A percentile compares a stretch with the other conserved stretches of the same genome.
Conservation (phyloP, 2,113 vertebrate genomes). For the Phalacrocorax brasilianus region DNA sequence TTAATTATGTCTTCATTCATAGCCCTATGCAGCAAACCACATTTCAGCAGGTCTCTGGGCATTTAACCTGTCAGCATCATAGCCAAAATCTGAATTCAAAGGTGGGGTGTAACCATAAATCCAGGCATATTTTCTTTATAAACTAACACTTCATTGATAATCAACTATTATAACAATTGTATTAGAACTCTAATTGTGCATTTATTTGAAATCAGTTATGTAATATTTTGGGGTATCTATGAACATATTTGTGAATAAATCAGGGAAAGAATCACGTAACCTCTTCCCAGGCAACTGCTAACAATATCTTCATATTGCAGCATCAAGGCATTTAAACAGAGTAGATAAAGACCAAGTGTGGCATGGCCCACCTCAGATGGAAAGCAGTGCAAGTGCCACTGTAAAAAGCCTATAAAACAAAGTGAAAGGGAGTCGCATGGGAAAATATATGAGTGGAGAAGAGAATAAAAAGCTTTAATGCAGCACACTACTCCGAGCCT, state of each 20-base stretch:
- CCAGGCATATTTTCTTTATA: background rate
- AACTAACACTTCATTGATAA: background rate
- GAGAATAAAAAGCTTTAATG: background rate
- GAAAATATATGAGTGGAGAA: background rate
- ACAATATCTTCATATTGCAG: background rate
- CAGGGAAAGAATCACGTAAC: background rate
- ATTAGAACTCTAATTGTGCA: background rate
- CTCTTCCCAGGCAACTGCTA: background rate
- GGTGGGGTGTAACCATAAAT: background rate
- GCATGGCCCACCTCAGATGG: background rate
- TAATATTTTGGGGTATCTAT: background rate
- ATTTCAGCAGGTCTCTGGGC: background rate
- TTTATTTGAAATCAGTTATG: background rate
- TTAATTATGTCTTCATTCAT: background rate
- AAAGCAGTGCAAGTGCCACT: background rate
- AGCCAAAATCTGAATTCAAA: background rate
- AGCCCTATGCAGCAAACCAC: background rate
- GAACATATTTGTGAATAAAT: background rate
- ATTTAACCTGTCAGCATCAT: background rate
- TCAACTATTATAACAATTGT: background rate
- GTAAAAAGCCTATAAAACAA: background rate
- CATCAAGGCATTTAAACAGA: background rate
- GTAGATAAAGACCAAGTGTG: background rate
- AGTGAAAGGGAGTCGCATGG: background rate
- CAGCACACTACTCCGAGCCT: accelerated